These are phyloP conservation scores for Dendrolimus houi DNA, from an alignment of 2,888 invertebrate species.

Conservation along the genomic window DNA sequence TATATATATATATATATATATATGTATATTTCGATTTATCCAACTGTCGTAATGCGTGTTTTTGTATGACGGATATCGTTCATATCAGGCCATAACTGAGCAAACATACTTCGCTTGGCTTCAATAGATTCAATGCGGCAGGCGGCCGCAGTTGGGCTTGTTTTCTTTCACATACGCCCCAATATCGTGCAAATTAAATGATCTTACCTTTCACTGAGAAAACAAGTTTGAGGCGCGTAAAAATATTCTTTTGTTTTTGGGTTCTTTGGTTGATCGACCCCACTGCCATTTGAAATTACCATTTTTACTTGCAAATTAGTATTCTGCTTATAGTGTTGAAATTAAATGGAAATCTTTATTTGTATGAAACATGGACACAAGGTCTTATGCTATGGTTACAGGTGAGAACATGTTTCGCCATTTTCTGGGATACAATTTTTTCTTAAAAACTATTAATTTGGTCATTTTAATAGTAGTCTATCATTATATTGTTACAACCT, in stretches of 20 bases:
- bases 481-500: too few relatives aligned
- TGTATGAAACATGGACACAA: too few relatives aligned
- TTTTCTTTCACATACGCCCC: constrained; percentile 6
- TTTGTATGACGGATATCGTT: constrained; percentile 11
- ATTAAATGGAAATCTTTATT: too few relatives aligned
- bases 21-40: neutral
- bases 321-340: too few relatives aligned
- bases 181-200: constrained; percentile 11
- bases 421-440: too few relatives aligned
- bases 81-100: constrained; percentile 1
- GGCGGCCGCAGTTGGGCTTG: constrained; percentile 1
- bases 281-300: neutral
- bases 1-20: too few relatives aligned
- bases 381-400: too few relatives aligned
- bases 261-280: neutral
- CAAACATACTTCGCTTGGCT: neutral
- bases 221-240: neutral
- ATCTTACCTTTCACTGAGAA: constrained; percentile 2
- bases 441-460: too few relatives aligned
- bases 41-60: neutral
- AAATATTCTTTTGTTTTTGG: neutral
- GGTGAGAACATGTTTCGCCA: too few relatives aligned
- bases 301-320: neutral
- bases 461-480: too few relatives aligned
- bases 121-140: neutral